Conservation (phyloP, 30 jellyfish, hydroid and myxozoan genomes). For the Aurelia aurita region DNA sequence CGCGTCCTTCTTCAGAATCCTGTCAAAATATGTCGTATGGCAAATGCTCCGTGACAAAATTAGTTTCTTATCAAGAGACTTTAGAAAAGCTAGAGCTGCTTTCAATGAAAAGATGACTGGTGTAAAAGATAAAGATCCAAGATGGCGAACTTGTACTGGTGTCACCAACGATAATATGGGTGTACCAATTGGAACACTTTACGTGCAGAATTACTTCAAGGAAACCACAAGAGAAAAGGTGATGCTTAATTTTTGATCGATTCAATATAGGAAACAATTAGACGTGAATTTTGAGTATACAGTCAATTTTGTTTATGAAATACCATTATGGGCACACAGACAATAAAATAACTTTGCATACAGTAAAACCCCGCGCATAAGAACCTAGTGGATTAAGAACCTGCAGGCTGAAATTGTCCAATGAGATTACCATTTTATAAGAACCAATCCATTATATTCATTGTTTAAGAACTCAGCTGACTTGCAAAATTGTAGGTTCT, state of each 20-base stretch:
- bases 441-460: no score
- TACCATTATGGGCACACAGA: no score
- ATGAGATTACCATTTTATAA: no score
- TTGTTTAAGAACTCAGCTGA: no score
- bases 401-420: no score
- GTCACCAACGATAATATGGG: constrained; percentile 98
- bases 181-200: constrained; percentile 95
- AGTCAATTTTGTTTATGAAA: no score
- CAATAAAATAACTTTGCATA: no score
- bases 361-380: no score
- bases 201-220: constrained; percentile 83
- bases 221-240: constrained; percentile 92
- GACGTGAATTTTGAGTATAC: no score
- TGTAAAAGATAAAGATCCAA: constrained; percentile 92
- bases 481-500: no score
- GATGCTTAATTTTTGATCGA: not conserved
- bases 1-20: constrained; percentile 34
- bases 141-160: constrained; percentile 97
- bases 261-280: no score
- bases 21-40: constrained; percentile 94
- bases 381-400: no score
- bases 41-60: constrained; percentile 95
- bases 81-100: constrained; percentile 94
- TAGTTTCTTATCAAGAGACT: constrained; percentile 79
- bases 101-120: constrained; percentile 96